Evolutionary conservation across 1,140 invertebrate species (phyloP).

Genomic region (Argopecten irradians): DNA sequence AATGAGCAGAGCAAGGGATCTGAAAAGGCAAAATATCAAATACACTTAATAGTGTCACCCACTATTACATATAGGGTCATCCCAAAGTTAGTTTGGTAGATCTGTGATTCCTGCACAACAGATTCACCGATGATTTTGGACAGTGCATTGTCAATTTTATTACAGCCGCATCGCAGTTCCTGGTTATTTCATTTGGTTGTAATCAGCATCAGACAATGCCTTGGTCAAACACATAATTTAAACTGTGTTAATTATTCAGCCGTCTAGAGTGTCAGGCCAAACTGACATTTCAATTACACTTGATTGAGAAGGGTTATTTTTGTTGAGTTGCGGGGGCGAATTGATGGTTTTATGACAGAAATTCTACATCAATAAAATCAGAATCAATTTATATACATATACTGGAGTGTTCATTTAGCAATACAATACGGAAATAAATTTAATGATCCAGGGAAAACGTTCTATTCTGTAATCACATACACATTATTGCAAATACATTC

Average conservation of each 20-base stretch:
- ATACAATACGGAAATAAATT: neutral
- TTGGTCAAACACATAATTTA: neutral
- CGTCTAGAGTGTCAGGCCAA: no score
- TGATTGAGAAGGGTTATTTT: neutral
- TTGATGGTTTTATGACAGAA: neutral
- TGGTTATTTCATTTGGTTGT: neutral
- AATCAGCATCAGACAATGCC: neutral
- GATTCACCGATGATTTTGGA: neutral
- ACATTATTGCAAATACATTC: no score
- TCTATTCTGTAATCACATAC: no score
- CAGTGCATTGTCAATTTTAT: neutral
- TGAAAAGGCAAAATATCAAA: constrained; percentile 1
- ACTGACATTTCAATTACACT: neutral
- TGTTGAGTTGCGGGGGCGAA: neutral
- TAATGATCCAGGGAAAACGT: no score
- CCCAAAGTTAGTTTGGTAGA: neutral
- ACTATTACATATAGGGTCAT: neutral
- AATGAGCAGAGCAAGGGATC: neutral
- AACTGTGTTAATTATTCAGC: neutral
- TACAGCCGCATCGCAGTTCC: neutral
- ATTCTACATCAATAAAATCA: neutral
- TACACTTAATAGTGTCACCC: neutral
- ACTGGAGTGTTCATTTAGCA: neutral
- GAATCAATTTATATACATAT: neutral
- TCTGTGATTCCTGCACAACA: neutral